These are phyloP conservation scores for Chrysemys picta DNA, from an alignment of 2,113 vertebrate genomes.

Conservation along the genomic window DNA sequence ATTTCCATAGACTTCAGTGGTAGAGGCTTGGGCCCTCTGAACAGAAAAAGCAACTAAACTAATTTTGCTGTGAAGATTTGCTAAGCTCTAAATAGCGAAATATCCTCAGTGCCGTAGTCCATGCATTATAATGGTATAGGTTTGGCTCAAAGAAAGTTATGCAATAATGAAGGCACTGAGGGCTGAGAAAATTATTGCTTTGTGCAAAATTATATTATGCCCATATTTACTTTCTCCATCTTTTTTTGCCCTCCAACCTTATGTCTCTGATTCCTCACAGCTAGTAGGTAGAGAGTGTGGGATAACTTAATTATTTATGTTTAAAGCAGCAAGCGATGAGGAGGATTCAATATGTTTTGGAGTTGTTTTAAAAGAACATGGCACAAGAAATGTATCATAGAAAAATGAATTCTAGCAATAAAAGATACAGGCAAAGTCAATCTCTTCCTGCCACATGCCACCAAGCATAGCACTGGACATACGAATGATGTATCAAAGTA, in stretches of 20 bases:
- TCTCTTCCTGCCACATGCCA: slow-evolving; percentile 33
- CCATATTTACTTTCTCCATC: neutral
- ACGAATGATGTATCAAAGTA: neutral
- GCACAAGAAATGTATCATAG: neutral
- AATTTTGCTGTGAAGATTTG: neutral
- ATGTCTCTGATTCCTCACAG: neutral
- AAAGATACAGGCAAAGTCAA: neutral
- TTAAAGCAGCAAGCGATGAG: neutral
- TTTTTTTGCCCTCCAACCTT: neutral
- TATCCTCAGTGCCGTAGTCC: neutral
- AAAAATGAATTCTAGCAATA: slow-evolving; percentile 1
- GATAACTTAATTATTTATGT: neutral
- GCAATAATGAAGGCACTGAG: neutral
- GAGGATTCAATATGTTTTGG: neutral
- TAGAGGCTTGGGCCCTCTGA: neutral
- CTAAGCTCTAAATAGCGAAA: neutral
- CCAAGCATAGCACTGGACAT: slow-evolving; percentile 22
- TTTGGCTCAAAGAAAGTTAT: neutral
- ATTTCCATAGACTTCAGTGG: neutral
- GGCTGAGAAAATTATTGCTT: neutral
- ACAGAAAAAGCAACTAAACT: neutral
- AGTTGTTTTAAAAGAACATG: neutral
- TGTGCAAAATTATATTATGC: neutral
- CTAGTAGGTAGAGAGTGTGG: neutral
- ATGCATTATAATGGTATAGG: neutral